These are phyloP conservation scores for Drosophila demipolita DNA, from an alignment of 2,888 invertebrate species.

Conservation along the genomic window DNA sequence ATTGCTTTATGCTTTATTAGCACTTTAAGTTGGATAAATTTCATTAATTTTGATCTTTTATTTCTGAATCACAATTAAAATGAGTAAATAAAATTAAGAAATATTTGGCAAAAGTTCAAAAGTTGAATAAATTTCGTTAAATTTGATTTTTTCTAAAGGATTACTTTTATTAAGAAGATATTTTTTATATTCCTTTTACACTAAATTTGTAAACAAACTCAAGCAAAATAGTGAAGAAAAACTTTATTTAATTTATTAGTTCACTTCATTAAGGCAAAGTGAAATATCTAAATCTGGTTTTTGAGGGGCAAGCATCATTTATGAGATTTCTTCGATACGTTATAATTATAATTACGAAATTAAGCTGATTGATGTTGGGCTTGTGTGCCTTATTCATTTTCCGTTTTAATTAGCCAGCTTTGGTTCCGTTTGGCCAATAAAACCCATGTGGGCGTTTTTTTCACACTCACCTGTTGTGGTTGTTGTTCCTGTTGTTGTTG, in stretches of 20 bases:
- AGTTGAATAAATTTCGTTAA: not conserved
- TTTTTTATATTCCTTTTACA: not conserved
- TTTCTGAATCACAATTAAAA: not conserved
- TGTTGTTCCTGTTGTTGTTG: conserved; percentile 39
- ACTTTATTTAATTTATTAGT: too few relatives aligned
- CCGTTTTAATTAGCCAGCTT: conserved; percentile 15
- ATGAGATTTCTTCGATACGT: not conserved
- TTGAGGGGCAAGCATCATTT: not conserved
- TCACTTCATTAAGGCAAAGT: not conserved
- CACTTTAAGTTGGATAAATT: not conserved
- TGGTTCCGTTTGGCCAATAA: not conserved
- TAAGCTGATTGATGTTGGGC: not conserved
- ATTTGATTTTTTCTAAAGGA: not conserved
- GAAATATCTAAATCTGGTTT: not conserved
- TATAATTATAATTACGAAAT: not conserved
- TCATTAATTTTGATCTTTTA: not conserved
- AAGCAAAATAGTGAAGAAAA: not conserved
- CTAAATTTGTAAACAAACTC: not conserved
- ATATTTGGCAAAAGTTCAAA: not conserved
- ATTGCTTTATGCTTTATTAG: not conserved
- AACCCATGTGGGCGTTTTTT: conserved; percentile 4
- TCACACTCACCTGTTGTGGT: conserved; percentile 68
- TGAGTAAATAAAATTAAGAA: not conserved
- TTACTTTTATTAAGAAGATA: not conserved
- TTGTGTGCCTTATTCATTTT: not conserved